Evolutionary conservation across 2,888 invertebrate species (phyloP).

Genomic region (Sipha maydis): DNA sequence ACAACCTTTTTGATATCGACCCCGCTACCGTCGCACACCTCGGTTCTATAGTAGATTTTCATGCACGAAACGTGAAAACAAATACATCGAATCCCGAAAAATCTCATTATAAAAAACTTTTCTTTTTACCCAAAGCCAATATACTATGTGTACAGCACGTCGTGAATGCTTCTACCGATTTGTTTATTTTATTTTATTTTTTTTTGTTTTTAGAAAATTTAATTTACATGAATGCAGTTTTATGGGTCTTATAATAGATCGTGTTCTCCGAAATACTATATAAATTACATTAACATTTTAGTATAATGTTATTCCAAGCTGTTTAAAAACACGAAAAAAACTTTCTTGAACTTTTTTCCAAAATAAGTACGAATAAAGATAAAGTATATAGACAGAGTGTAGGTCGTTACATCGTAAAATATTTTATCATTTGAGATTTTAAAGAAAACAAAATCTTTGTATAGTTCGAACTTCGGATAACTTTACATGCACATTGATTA

Average conservation of each 20-base stretch:
- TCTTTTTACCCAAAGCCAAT: slow-evolving; percentile 25
- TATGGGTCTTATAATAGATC: neutral
- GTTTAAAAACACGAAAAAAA: slow-evolving; percentile 16
- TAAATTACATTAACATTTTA: slow-evolving; percentile 40
- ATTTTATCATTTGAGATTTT: slow-evolving; percentile 27
- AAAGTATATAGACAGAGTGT: neutral
- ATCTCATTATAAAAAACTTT: slow-evolving; percentile 55
- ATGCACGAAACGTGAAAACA: slow-evolving; percentile 26
- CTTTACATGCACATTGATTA: neutral
- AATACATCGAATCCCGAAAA: slow-evolving; percentile 31
- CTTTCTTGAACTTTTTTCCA: neutral
- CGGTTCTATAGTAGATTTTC: neutral
- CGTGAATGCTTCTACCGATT: slow-evolving; percentile 9
- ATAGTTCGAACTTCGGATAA: neutral
- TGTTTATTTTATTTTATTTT: slow-evolving; percentile 8
- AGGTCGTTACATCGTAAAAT: neutral
- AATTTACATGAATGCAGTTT: slow-evolving; percentile 25
- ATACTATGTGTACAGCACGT: slow-evolving; percentile 1
- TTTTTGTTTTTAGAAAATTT: slow-evolving; percentile 6
- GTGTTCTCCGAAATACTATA: neutral
- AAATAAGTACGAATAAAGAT: neutral
- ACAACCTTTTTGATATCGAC: slow-evolving; percentile 24
- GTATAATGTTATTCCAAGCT: neutral
- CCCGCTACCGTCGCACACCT: neutral
- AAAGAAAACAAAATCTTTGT: neutral